Conservation (phyloP, 2,888 invertebrate genomes). For the Ormyrus nitidulus region DNA sequence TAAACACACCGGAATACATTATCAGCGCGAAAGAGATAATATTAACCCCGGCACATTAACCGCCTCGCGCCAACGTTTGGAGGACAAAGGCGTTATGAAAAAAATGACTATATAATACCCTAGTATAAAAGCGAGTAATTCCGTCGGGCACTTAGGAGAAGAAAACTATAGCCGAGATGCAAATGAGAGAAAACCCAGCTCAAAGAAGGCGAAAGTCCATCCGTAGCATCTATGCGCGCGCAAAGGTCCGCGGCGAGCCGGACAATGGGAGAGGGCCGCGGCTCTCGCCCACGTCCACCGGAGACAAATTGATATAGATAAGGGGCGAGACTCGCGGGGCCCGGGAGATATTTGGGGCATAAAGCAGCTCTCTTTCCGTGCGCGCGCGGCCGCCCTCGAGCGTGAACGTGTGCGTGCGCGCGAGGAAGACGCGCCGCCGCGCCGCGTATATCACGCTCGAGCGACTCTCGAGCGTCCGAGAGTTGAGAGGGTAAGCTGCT, state of each 20-base stretch:
- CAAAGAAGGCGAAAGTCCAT: conserved; percentile 13
- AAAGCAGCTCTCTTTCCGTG: conserved; percentile 3
- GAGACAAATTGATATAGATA: conserved; percentile 32
- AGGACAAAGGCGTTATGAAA: too few species aligned
- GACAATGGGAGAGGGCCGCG: background rate
- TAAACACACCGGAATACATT: too few species aligned
- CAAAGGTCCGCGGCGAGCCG: background rate
- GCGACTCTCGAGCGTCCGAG: conserved; percentile 4
- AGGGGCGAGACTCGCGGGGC: conserved; percentile 12
- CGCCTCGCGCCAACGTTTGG: too few species aligned
- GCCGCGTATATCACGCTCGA: conserved; percentile 14
- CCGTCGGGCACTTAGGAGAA: background rate
- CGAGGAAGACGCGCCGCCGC: background rate
- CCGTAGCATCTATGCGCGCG: background rate
- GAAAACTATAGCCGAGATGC: conserved; percentile 8
- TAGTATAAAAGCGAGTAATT: background rate
- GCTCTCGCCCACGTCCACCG: too few species aligned
- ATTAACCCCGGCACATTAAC: too few species aligned
- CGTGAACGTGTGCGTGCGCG: conserved; percentile 12
- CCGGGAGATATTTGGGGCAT: conserved; percentile 33
- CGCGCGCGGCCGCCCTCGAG: conserved; percentile 1
- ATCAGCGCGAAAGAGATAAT: too few species aligned
- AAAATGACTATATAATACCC: background rate
- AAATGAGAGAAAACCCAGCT: conserved; percentile 46
- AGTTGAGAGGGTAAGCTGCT: background rate